Conservation (phyloP, 2,113 vertebrate genomes). For the Acrocephalus arundinaceus region DNA sequence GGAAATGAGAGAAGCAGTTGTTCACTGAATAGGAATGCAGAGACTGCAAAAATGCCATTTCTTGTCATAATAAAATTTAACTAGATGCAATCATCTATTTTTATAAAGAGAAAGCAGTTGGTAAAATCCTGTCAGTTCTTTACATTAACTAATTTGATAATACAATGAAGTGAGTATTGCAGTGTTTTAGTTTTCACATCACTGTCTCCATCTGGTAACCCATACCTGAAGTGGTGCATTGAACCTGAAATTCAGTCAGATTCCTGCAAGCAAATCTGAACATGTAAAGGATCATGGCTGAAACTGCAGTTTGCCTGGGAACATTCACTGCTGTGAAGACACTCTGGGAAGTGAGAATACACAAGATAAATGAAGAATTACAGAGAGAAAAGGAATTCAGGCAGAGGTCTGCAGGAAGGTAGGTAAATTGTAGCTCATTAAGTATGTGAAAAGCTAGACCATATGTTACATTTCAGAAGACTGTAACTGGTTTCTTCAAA, state of each 20-base stretch:
- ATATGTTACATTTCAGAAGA: neutral
- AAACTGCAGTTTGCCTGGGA: constrained; percentile 71
- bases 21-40: neutral
- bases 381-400: constrained; percentile 74
- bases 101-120: neutral
- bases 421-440: neutral
- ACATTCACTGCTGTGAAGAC: constrained; percentile 84
- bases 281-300: constrained; percentile 76
- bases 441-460: neutral
- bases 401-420: constrained; percentile 69
- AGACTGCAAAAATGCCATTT: neutral
- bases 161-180: neutral
- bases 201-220: neutral
- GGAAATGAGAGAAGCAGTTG: neutral
- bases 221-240: neutral
- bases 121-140: neutral
- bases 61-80: neutral
- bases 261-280: neutral
- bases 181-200: neutral
- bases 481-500: neutral
- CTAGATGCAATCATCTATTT: neutral
- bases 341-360: constrained; percentile 91
- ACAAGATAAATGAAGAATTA: constrained; percentile 78
- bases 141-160: neutral
- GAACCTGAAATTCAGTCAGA: neutral